Percentiles rank a stretch among this genome's conserved stretches.
Conservation (phyloP, 2,888 invertebrate genomes). For the Arge pagana region DNA sequence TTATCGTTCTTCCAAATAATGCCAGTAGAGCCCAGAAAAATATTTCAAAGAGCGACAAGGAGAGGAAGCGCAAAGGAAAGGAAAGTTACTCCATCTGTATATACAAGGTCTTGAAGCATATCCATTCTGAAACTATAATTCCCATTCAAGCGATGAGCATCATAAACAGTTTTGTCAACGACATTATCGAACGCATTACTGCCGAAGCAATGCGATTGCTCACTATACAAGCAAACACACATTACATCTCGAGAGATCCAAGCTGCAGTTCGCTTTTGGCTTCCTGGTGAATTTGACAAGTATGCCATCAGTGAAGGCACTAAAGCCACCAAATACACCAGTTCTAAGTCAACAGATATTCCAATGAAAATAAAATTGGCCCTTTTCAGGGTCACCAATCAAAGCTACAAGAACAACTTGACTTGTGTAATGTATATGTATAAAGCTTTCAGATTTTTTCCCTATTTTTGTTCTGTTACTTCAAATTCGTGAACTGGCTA, state of each 20-base stretch:
- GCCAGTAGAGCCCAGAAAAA: slow-evolving; percentile 57
- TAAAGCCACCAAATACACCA: slow-evolving; percentile 68
- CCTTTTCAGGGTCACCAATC: slow-evolving; percentile 20
- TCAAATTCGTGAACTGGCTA: no score
- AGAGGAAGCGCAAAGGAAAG: slow-evolving; percentile 55
- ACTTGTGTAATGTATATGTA: no score
- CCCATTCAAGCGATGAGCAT: slow-evolving; percentile 63
- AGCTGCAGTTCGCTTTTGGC: slow-evolving; percentile 68
- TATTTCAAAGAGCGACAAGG: slow-evolving; percentile 54
- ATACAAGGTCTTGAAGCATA: slow-evolving; percentile 63
- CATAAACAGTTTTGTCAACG: slow-evolving; percentile 59
- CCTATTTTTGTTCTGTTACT: no score
- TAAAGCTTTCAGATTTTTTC: no score
- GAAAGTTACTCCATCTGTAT: slow-evolving; percentile 59
- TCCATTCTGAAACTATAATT: slow-evolving; percentile 63
- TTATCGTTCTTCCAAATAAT: no score
- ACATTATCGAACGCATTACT: slow-evolving; percentile 47
- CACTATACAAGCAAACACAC: slow-evolving; percentile 61
- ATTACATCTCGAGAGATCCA: slow-evolving; percentile 73
- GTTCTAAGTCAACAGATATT: slow-evolving; percentile 48
- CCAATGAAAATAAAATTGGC: slow-evolving; percentile 26
- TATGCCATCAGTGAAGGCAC: slow-evolving; percentile 72
- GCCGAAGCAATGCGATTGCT: slow-evolving; percentile 42
- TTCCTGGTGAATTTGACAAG: slow-evolving; percentile 75
- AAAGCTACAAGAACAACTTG: no score